Base-by-base conservation (phyloP, 2,797 vertebrate genomes). In the Triplophysa bombifrons region DNA sequence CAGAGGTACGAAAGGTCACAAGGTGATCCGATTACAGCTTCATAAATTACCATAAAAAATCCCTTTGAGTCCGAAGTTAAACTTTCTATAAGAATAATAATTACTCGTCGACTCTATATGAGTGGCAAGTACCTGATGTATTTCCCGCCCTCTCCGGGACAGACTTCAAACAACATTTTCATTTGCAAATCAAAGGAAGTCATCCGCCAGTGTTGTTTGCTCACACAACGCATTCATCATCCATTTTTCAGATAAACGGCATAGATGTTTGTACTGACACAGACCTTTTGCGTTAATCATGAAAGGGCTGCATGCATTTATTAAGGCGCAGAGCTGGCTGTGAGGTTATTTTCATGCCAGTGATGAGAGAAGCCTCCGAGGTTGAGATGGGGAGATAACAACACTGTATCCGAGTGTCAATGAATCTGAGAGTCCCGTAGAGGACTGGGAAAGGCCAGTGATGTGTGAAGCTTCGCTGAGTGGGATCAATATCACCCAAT, bases 401-500 rank as follows among this genome's bases (percentile, higher is more conserved):
- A 25, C 71, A 75, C 27, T 41, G 64, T 61, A 68, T 75, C 53
- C 34, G 55, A 68, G 65, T 80, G 64, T 75, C 53, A 68, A 61
- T 41, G 53, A 61, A 30, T 30, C 25, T 30, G 25, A 13, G 12
- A 30, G 58, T 7, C 58, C 51, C 4, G 60, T 60, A 61, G 51
- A 71, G 44, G 74, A 38, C 22, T 77, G 68, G 86, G 77, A 86
- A 90, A 87, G 90, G 81, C 81, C 85, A 69, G 85, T 84, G 86
- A 88, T 84, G 82, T 89, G 85, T 87, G 84, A 87, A 88, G 87
- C 85, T 84, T 80, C 50, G 67, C 83, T 85, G 84, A 48, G 83
- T 30, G 27, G 83, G 85, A 93, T 92, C 91, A 89, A 92, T 93
- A 90, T 84, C 75, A 82, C 86, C 85, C 90, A 86, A 90, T 92